Evolutionary conservation across 2,797 vertebrate species (phyloP).

Genomic region (Liasis olivaceus): DNA sequence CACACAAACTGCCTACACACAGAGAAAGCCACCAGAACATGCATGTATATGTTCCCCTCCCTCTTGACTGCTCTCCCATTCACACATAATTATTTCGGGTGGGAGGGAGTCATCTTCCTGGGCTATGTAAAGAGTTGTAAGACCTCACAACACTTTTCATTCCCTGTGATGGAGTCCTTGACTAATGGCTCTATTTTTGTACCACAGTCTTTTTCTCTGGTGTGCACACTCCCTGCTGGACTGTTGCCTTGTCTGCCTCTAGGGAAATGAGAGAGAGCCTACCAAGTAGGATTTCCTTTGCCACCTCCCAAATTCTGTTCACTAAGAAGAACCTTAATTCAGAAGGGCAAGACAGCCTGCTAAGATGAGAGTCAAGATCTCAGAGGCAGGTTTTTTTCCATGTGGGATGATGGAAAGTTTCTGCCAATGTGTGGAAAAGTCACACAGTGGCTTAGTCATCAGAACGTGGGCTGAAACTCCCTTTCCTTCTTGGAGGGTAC

Average conservation of each 20-base stretch:
- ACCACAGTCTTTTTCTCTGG: neutral
- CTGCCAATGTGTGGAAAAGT: neutral
- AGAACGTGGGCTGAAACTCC: neutral
- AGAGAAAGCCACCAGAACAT: neutral
- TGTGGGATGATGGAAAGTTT: neutral
- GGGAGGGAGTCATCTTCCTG: neutral
- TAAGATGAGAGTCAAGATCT: neutral
- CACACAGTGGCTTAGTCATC: neutral
- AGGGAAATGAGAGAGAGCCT: neutral
- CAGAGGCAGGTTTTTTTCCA: neutral
- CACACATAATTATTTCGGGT: neutral
- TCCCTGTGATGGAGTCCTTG: neutral
- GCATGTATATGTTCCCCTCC: neutral
- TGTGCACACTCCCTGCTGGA: neutral
- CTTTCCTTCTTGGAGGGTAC: neutral
- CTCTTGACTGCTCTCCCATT: neutral
- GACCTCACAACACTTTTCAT: neutral
- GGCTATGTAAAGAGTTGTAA: neutral
- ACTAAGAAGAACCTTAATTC: neutral
- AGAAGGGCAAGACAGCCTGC: neutral
- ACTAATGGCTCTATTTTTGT: neutral
- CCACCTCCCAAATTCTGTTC: neutral
- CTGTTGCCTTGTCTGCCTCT: neutral
- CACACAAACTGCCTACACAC: neutral
- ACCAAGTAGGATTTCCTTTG: neutral